Evolutionary conservation across 2,888 invertebrate genomes (phyloP), one percentile per base, ranked within the genome.

Genomic region (Cantharis lateralis): DNA sequence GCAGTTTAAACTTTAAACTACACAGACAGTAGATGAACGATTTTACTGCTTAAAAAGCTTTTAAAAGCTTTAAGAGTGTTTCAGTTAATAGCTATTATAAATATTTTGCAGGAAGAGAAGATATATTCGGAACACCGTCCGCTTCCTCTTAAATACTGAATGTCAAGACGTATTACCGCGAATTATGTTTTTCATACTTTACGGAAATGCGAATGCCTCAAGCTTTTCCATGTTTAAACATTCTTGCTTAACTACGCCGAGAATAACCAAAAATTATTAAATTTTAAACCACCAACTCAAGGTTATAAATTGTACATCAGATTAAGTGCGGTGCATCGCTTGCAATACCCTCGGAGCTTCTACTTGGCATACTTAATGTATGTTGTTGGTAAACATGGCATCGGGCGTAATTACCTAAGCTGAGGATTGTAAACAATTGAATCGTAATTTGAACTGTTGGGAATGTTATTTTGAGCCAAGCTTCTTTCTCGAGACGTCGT

Each of bases 31-130:
- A 81, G 81, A 80, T 78, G 78, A 81, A 82, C 82, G 81, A 81
- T 83, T 84, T 84, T 84, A 80, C 79, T 81, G 82, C 83, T 83
- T 82, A 83, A 83, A 83, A 84, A 83, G 84, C 84, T 84, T 83
- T 84, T 82, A 84, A 80, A 78, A 76, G 73, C 76, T 76, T 76
- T 76, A 78, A 74, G 72, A 78, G 76, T 73, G 72, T 78, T 78
- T 78, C 74, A 74, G 68, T 78, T 78, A 76, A 75, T 78, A 76
- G 75, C 76, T 78, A 73, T 78, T 78, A 76, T 76, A 76, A 75
- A 78, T 73, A 78, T 78, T 78, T 78, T 73, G 69, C 75, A 78
- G 73, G 75, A 76, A 70, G 68, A 72, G 72, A 68, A 78, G 70
- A 78, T 78, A 76, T 72, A 77, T 74, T 77, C 72, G 48, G 72